Base-by-base conservation (phyloP, 2,797 vertebrate genomes). In the Gallinago solitaria region DNA sequence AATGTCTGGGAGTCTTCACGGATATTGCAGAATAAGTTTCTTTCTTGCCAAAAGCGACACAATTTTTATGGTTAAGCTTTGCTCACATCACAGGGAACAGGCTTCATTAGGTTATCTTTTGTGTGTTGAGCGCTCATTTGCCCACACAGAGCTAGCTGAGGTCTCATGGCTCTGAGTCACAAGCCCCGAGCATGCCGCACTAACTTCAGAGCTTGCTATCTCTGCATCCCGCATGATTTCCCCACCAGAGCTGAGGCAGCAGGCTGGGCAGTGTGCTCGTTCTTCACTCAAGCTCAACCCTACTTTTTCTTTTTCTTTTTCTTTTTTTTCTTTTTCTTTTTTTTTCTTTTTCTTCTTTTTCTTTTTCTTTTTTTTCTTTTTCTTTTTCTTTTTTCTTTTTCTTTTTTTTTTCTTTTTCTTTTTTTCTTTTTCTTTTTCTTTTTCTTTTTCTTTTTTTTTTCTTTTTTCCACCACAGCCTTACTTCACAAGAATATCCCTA, bases 121-220 rank as follows among this genome's bases (percentile, higher is more conserved):
- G 56, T 57, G 60, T 18, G 16, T 4, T 1, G 12, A 91, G 80
- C 4, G 6, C 67, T 88, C 30, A 41, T 43, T 83, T 90, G 61
- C 80, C 88, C 74, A 86, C 77, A 89, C 48, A 61, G 51, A 71
- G 50, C 60, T 70, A 76, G 32, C 54, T 24, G 25, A 76, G 65
- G 92, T 91, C 94, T 94, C 79, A 48, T 60, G 90, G 92, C 51
- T 89, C 56, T 93, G 93, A 96, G 63, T 92, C 95, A 96, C 59
- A 83, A 63, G 59, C 63, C 30, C 47, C 5, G 51, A 76, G 51
- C 63, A 59, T 0, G 6, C 13, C 84, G 70, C 37, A 33, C 13
- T 33, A 47, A 81, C 69, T 86, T 90, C 73, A 90, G 74, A 86
- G 54, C 59, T 14, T 90, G 86, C 47, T 81, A 32, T 76, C 86